These are phyloP conservation scores for Onychomys arenicola DNA, from an alignment of 2,797 vertebrate species.

Conservation along the genomic window DNA sequence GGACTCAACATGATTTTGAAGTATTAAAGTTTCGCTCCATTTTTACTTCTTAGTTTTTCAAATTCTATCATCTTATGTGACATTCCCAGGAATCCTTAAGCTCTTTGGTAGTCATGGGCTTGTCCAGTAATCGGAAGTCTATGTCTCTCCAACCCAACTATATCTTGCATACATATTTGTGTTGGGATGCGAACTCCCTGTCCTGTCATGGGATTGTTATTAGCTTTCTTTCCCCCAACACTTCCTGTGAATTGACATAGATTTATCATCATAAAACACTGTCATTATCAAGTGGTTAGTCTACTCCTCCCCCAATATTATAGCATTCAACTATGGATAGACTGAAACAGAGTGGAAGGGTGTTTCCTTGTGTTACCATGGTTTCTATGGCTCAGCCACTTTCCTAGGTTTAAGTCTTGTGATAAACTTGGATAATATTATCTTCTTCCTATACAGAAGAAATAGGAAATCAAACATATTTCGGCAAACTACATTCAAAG, in stretches of 20 bases:
- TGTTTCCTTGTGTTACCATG: background rate
- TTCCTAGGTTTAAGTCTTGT: background rate
- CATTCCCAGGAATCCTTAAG: background rate
- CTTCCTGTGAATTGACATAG: background rate
- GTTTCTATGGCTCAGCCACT: background rate
- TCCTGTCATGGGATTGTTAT: background rate
- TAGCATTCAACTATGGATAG: background rate
- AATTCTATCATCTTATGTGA: background rate
- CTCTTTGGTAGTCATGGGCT: background rate
- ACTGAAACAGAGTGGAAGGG: background rate
- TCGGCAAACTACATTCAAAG: background rate
- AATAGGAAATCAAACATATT: background rate
- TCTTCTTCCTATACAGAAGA: conserved; percentile 1
- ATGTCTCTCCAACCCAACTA: background rate
- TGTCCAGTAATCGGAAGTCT: background rate
- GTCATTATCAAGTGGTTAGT: conserved; percentile 43
- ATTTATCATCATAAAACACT: background rate
- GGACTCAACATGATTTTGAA: background rate
- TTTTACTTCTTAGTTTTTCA: background rate
- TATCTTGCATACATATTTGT: background rate
- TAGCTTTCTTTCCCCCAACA: background rate
- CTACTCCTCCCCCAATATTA: background rate
- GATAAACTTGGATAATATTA: conserved; percentile 21
- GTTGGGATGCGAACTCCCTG: background rate
- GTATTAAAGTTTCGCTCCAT: background rate